phyloP scores from a whole-genome alignment of 2,888 invertebrate species.

The Xestia sexstrigata region DNA sequence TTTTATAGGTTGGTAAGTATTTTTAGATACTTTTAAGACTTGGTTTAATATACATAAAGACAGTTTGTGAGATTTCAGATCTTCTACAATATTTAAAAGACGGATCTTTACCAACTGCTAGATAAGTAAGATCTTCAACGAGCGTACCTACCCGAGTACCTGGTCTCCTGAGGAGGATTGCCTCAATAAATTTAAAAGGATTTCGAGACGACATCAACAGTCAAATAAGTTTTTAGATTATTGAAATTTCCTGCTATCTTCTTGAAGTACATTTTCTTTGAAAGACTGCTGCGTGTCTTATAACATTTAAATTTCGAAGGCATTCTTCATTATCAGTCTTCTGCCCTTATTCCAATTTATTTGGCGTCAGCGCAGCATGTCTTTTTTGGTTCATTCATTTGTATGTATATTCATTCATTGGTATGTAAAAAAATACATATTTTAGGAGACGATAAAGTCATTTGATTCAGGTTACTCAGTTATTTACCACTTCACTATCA shows the following conservation, averaged over 20 bases:
- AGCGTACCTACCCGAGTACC: conserved; percentile 45
- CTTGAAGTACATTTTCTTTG: conserved; percentile 44
- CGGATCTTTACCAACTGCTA: conserved; percentile 17
- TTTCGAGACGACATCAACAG: conserved; percentile 74
- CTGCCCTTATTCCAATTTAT: too few species aligned
- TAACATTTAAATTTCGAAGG: conserved; percentile 2
- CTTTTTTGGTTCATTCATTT: too few species aligned
- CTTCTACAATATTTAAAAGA: neutral
- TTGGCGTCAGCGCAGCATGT: too few species aligned
- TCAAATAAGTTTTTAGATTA: conserved; percentile 78
- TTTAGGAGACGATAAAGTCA: neutral
- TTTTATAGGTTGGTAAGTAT: too few species aligned
- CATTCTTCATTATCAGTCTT: neutral
- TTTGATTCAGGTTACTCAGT: neutral
- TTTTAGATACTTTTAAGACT: conserved; percentile 30
- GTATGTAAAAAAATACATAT: neutral
- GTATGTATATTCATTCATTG: neutral
- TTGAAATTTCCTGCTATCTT: conserved; percentile 74
- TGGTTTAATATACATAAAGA: neutral
- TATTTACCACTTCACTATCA: too few species aligned
- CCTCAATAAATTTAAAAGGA: conserved; percentile 79
- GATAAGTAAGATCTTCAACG: conserved; percentile 52
- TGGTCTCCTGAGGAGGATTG: conserved; percentile 62
- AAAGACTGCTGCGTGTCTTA: conserved; percentile 3
- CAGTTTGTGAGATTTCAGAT: neutral